Percentiles rank a stretch among this genome's conserved stretches.
These are phyloP conservation scores for Portunus trituberculatus DNA, from an alignment of 1,140 invertebrate genomes.

Conservation along the genomic window DNA sequence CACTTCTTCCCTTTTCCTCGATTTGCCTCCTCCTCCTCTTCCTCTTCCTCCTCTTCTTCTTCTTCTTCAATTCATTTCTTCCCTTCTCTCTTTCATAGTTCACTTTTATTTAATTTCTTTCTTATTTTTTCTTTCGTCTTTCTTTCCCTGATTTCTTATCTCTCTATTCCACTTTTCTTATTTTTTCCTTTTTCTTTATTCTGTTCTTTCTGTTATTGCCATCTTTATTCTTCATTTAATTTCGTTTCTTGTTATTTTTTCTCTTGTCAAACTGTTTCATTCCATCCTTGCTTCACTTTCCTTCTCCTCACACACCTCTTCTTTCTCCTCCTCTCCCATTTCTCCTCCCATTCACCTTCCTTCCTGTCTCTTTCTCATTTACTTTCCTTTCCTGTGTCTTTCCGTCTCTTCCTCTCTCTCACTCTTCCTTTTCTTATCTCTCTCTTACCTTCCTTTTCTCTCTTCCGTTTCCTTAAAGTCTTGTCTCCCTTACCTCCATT, in stretches of 20 bases:
- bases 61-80: not conserved
- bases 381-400: not conserved
- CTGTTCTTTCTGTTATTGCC: not conserved
- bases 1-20: not conserved
- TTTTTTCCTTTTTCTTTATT: not conserved
- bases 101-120: slow-evolving; percentile 4
- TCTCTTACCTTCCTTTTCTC: not conserved
- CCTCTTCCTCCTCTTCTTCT: not conserved
- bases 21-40: not conserved
- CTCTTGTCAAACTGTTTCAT: not conserved
- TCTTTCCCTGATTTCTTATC: not conserved
- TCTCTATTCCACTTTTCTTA: not conserved
- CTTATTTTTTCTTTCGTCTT: not conserved
- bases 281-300: not conserved
- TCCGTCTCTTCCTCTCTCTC: not conserved
- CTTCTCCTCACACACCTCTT: not conserved
- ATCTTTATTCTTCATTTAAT: not conserved
- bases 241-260: not conserved
- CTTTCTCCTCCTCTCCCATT: not conserved
- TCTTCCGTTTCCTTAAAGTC: not conserved
- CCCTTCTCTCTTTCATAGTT: not conserved
- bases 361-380: not conserved
- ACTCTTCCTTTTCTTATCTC: not conserved
- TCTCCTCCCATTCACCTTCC: not conserved
- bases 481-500: not conserved